These are phyloP conservation scores for Calidris pygmaea DNA, from an alignment of 2,113 vertebrate species.

Conservation along the genomic window DNA sequence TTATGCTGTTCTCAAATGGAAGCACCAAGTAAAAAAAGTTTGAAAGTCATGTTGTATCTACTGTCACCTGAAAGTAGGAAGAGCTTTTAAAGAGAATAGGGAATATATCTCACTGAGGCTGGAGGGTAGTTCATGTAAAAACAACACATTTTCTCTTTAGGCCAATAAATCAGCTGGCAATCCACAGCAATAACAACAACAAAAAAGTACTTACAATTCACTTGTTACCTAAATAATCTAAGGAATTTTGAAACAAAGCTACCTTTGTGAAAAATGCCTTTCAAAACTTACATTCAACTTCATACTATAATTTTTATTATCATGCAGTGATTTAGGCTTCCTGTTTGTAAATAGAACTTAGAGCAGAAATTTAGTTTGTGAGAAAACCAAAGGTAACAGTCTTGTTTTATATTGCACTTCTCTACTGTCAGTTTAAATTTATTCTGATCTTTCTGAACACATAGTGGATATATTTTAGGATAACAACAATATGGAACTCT, in stretches of 20 bases:
- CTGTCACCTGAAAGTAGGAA: background rate
- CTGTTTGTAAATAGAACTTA: background rate
- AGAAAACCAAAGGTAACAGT: background rate
- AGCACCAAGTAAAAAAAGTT: background rate
- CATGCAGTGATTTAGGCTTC: background rate
- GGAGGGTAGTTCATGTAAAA: background rate
- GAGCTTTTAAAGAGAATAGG: background rate
- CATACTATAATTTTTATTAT: background rate
- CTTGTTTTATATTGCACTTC: background rate
- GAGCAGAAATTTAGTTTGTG: background rate
- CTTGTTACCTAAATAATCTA: background rate
- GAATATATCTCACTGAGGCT: background rate
- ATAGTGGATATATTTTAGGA: background rate
- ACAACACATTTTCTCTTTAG: background rate
- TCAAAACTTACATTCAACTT: background rate
- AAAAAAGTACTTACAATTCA: background rate
- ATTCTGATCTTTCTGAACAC: background rate
- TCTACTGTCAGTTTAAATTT: background rate
- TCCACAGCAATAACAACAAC: background rate
- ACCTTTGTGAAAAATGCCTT: background rate
- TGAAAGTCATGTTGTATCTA: background rate
- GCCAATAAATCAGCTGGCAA: background rate
- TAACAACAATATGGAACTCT: background rate
- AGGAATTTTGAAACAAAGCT: background rate
- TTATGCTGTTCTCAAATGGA: background rate